Percentiles rank a stretch among this genome's conserved stretches.
Conservation (phyloP, 2,888 invertebrate genomes). For the Metallyticus violacea region DNA sequence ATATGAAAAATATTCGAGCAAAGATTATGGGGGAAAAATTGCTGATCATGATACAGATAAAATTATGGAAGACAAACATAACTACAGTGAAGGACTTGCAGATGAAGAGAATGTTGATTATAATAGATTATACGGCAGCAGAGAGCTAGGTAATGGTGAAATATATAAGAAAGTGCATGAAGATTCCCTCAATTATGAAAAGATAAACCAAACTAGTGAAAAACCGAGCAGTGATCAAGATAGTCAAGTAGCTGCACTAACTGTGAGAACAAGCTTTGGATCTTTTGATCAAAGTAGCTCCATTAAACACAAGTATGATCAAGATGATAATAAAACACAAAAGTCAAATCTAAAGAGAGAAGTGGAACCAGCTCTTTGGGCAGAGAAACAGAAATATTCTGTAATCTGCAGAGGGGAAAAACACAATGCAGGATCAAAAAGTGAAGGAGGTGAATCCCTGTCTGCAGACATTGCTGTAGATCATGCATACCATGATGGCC, state of each 20-base stretch:
- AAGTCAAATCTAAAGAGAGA: background rate
- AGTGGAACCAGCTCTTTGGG: background rate
- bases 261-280: background rate
- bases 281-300: background rate
- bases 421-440: background rate
- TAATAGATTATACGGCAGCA: background rate
- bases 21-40: background rate
- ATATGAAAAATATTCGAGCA: background rate
- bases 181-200: background rate
- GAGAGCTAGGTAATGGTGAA: background rate
- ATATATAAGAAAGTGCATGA: background rate
- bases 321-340: background rate
- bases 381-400: background rate
- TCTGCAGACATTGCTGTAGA: too few relatives aligned
- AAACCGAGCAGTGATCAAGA: background rate
- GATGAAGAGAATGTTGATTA: background rate
- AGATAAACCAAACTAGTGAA: background rate
- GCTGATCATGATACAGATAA: background rate
- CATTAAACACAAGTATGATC: too few relatives aligned
- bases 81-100: background rate
- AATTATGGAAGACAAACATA: background rate
- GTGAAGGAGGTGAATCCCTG: background rate
- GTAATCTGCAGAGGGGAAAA: too few relatives aligned
- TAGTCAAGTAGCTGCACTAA: background rate
- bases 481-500: too few relatives aligned